Evolutionary conservation across 2,888 invertebrate genomes (phyloP).

Genomic region (Strigamia maritima): DNA sequence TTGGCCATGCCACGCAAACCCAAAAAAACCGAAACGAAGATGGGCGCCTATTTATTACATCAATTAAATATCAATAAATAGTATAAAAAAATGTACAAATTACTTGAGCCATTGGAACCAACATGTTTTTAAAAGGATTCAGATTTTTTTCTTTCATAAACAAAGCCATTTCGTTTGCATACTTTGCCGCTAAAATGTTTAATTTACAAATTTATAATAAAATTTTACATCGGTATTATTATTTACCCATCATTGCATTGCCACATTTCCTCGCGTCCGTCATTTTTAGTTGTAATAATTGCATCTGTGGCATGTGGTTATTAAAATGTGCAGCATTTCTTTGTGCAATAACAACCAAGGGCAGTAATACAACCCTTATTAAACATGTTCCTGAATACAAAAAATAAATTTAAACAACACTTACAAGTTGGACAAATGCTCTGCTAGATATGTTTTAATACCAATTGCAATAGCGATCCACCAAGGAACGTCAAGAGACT

Average conservation of each 20-base stretch:
- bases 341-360: slow-evolving; percentile 78
- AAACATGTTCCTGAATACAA: slow-evolving; percentile 65
- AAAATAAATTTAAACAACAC: slow-evolving; percentile 25
- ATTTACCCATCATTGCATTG: slow-evolving; percentile 67
- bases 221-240: background rate
- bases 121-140: slow-evolving; percentile 73
- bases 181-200: slow-evolving; percentile 63
- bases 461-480: slow-evolving; percentile 80
- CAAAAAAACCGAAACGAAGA: slow-evolving; percentile 90
- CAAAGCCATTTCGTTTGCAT: slow-evolving; percentile 71
- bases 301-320: slow-evolving; percentile 81
- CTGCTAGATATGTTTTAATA: slow-evolving; percentile 48
- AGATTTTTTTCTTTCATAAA: slow-evolving; percentile 80
- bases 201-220: background rate
- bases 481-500: slow-evolving; percentile 82
- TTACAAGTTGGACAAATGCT: background rate
- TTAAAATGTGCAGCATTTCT: slow-evolving; percentile 75
- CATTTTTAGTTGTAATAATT: slow-evolving; percentile 76
- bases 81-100: slow-evolving; percentile 4
- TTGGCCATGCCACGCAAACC: slow-evolving; percentile 83
- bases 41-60: slow-evolving; percentile 62
- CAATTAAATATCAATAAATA: slow-evolving; percentile 35
- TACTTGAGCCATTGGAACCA: slow-evolving; percentile 55
- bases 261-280: slow-evolving; percentile 80
- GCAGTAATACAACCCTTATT: slow-evolving; percentile 74